Conservation (phyloP, 2,797 vertebrate species). For the Enteromius mattozi region DNA sequence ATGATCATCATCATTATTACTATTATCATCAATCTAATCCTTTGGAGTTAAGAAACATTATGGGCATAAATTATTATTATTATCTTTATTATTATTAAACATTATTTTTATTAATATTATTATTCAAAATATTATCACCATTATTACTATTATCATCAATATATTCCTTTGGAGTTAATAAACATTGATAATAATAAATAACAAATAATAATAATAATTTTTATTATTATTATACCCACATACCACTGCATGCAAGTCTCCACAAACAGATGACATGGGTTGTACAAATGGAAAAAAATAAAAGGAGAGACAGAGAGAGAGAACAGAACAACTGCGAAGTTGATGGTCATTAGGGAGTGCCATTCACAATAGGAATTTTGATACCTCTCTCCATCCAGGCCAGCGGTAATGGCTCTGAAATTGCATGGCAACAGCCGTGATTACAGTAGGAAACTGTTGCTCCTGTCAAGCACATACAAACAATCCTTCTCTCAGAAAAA, state of each 20-base stretch:
- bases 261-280: background rate
- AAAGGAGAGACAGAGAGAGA: background rate
- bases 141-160: too few relatives aligned
- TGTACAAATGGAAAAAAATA: background rate
- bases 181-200: background rate
- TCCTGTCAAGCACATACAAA: constrained; percentile 48
- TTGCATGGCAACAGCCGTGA: constrained; percentile 49
- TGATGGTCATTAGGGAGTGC: constrained; percentile 34
- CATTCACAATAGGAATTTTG: constrained; percentile 53
- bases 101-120: background rate
- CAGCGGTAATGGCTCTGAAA: constrained; percentile 28
- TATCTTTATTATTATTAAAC: too few relatives aligned
- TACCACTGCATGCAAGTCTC: background rate
- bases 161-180: too few relatives aligned
- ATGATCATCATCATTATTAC: background rate
- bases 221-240: background rate
- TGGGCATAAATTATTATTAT: background rate
- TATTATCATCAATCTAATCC: background rate
- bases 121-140: background rate
- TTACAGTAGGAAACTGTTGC: constrained; percentile 51
- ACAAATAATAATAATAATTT: background rate
- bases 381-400: constrained; percentile 18
- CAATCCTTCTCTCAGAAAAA: constrained; percentile 33
- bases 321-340: background rate
- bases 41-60: background rate